Conservation (phyloP, 2,888 invertebrate genomes). For the Timandra comae region DNA sequence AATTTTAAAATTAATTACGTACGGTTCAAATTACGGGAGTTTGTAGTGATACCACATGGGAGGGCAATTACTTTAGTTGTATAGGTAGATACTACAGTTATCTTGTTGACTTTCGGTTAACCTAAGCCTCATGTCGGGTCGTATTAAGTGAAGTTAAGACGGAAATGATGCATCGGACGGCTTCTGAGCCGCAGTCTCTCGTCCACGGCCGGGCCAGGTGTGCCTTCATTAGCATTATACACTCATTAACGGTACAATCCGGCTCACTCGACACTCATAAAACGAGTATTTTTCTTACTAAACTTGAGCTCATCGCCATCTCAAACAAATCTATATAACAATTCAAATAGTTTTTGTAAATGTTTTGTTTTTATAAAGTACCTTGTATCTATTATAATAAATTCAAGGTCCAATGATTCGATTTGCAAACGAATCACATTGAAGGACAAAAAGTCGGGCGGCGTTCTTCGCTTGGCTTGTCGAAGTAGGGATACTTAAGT, state of each 20-base stretch:
- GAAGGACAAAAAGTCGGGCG: conserved; percentile 34
- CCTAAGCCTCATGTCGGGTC: too few species aligned
- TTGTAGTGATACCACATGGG: too few species aligned
- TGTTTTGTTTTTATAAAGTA: conserved; percentile 39
- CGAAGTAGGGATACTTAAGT: too few species aligned
- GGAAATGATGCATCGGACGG: conserved; percentile 23
- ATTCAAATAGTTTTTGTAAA: conserved; percentile 18
- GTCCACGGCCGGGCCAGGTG: conserved; percentile 34
- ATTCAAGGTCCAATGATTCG: conserved; percentile 49
- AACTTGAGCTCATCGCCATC: conserved; percentile 32
- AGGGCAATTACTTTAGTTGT: too few species aligned
- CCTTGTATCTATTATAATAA: conserved; percentile 38
- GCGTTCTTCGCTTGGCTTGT: conserved; percentile 33
- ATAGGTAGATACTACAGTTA: too few species aligned
- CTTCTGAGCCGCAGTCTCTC: conserved; percentile 13
- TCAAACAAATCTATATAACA: conserved; percentile 21
- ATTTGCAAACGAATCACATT: conserved; percentile 39
- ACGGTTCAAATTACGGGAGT: too few species aligned
- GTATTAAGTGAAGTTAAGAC: too few species aligned
- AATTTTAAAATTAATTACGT: too few species aligned
- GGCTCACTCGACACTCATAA: conserved; percentile 32
- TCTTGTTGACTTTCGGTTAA: too few species aligned
- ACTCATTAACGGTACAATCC: conserved; percentile 60
- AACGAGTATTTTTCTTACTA: conserved; percentile 39
- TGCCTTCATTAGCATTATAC: conserved; percentile 60